These are phyloP conservation scores for Caenorhabditis angaria DNA, from an alignment of 2,888 invertebrate species.

Conservation along the genomic window DNA sequence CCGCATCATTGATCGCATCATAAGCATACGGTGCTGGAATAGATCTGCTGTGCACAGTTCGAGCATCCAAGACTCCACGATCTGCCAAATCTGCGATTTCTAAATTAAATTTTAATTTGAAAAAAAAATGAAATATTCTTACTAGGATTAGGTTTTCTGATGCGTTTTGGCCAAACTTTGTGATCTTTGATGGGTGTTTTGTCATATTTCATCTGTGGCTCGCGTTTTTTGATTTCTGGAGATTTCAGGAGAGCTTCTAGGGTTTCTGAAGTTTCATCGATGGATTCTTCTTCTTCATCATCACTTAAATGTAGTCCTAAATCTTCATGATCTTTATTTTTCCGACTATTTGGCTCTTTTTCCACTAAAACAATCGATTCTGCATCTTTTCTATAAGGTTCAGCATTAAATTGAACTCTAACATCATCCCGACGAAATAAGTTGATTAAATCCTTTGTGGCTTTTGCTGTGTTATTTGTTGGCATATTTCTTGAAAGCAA, in stretches of 20 bases:
- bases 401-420: constrained; percentile 21
- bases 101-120: neutral
- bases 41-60: neutral
- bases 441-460: constrained; percentile 14
- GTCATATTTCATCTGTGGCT: neutral
- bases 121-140: neutral
- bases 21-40: constrained; percentile 14
- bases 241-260: neutral
- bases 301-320: constrained; percentile 13
- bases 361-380: too few relatives aligned
- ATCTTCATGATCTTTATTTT: neutral
- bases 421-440: constrained; percentile 31
- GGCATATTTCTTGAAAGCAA: constrained; percentile 11
- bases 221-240: neutral
- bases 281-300: constrained; percentile 19
- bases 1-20: constrained; percentile 10
- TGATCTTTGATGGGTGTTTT: neutral
- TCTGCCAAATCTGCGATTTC: constrained; percentile 7
- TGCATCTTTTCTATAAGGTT: constrained; percentile 6
- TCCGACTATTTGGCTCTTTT: neutral
- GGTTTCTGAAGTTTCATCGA: neutral
- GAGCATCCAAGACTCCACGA: neutral
- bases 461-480: neutral
- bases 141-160: neutral
- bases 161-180: constrained; percentile 8